Conservation (phyloP, 2,888 invertebrate species). For the Apodemia duryi region DNA sequence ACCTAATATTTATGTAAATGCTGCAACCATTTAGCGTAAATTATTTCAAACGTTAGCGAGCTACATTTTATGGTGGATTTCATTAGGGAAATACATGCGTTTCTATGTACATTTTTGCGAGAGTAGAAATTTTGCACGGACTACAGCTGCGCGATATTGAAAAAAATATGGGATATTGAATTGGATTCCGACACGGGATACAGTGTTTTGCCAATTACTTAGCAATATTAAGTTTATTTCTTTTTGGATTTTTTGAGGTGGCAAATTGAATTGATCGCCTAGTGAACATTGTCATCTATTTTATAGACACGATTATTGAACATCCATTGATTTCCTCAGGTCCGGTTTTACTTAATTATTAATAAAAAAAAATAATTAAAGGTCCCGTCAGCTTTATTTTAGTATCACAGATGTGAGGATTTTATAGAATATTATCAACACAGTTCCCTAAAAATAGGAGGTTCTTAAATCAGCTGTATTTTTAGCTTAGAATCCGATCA, state of each 20-base stretch:
- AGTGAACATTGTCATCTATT: neutral
- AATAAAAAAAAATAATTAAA: no score
- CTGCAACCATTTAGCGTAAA: constrained; percentile 63
- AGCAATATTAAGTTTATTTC: constrained; percentile 5
- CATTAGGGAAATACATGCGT: constrained; percentile 23
- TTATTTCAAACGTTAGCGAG: constrained; percentile 59
- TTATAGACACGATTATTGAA: neutral
- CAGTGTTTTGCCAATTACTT: constrained; percentile 14
- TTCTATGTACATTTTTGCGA: constrained; percentile 18
- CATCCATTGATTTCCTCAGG: no score
- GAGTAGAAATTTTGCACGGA: constrained; percentile 13
- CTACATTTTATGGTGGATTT: constrained; percentile 46
- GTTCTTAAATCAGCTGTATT: no score
- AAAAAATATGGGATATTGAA: constrained; percentile 20
- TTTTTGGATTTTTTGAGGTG: neutral
- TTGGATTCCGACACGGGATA: constrained; percentile 12
- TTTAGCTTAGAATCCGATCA: no score
- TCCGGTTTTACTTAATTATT: no score
- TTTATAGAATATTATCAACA: no score
- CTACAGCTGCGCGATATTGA: constrained; percentile 19
- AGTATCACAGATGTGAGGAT: no score
- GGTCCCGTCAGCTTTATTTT: no score
- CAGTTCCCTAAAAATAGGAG: no score
- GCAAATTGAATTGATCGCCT: neutral
- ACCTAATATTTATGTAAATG: constrained; percentile 68